Conservation (phyloP, 2,888 invertebrate genomes). For the Caenorhabditis zanzibari region DNA sequence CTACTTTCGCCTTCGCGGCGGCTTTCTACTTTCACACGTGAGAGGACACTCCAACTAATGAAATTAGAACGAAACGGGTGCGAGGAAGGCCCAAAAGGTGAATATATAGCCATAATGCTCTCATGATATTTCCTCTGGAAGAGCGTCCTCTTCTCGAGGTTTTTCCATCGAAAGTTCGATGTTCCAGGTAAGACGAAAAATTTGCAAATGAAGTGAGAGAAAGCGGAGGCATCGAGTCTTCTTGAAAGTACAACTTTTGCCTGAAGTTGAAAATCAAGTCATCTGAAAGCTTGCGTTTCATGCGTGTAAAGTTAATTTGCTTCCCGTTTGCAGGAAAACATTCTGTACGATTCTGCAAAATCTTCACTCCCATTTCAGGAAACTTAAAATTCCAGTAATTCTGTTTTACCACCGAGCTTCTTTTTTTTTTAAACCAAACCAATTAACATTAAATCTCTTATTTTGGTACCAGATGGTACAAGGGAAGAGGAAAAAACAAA, state of each 20-base stretch:
- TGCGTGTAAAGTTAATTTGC: background rate
- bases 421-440: constrained; percentile 9
- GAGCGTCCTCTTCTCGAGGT: constrained; percentile 40
- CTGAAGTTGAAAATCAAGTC: background rate
- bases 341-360: background rate
- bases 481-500: constrained; percentile 16
- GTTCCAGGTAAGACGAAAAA: constrained; percentile 35
- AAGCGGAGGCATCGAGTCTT: background rate
- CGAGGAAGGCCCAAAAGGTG: constrained; percentile 58
- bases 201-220: background rate
- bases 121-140: constrained; percentile 54
- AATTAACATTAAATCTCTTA: constrained; percentile 1
- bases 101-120: constrained; percentile 6
- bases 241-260: background rate
- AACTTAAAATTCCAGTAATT: background rate
- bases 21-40: constrained; percentile 57
- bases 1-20: constrained; percentile 23
- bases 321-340: background rate
- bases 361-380: background rate
- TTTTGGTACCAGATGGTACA: background rate
- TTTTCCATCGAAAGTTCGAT: constrained; percentile 34
- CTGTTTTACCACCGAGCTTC: no score
- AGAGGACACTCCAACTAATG: constrained; percentile 56
- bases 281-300: background rate
- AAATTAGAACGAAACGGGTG: constrained; percentile 50